Evolutionary conservation across 2,797 vertebrate genomes (phyloP).

Genomic region (Ara ararauna): DNA sequence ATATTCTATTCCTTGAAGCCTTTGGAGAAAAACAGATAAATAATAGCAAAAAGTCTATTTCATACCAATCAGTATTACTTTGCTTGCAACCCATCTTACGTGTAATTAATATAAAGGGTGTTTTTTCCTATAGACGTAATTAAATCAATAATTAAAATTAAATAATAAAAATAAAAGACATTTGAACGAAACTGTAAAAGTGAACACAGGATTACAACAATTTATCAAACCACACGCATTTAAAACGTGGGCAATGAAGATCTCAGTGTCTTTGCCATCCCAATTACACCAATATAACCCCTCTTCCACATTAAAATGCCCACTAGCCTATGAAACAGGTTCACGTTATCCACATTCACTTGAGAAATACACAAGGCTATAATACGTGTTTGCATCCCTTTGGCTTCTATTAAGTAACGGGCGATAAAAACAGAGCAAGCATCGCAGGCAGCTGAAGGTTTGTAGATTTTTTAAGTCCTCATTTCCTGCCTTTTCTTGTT

Average conservation of each 20-base stretch:
- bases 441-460: not conserved
- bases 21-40: not conserved
- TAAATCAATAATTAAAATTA: not conserved
- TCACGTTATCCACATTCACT: not conserved
- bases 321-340: not conserved
- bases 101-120: not conserved
- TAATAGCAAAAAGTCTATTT: not conserved
- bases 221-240: not conserved
- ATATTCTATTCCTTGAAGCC: not conserved
- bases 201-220: not conserved
- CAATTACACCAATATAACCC: not conserved
- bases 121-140: not conserved
- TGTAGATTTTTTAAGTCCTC: not conserved
- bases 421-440: conserved; percentile 4
- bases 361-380: not conserved
- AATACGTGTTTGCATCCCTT: not conserved
- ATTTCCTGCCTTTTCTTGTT: not conserved
- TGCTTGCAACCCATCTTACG: not conserved
- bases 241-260: not conserved
- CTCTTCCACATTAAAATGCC: not conserved
- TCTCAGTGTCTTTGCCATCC: not conserved
- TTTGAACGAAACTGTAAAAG: not conserved
- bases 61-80: not conserved
- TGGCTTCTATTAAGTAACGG: not conserved
- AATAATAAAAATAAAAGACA: not conserved